Conservation (phyloP, 1,140 invertebrate species). For the Caenorhabditis inopinata region DNA sequence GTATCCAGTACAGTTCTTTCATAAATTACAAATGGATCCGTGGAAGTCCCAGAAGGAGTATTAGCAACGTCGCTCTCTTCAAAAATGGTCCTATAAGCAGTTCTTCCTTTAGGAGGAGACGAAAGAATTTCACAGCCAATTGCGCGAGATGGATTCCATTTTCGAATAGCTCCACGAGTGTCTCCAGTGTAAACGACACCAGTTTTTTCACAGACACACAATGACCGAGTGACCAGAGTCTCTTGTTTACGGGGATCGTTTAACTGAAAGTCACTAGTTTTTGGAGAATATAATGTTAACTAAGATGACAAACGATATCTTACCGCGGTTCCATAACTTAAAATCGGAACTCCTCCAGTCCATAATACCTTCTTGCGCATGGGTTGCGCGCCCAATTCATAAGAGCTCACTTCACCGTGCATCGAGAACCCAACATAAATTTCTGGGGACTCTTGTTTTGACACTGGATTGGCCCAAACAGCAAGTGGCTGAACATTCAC, state of each 20-base stretch:
- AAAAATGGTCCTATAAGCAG: slow-evolving; percentile 24
- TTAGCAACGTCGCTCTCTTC: not conserved
- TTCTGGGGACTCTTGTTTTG: not conserved
- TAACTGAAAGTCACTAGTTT: not conserved
- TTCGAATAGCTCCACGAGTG: slow-evolving; percentile 38
- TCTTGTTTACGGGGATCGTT: slow-evolving; percentile 8
- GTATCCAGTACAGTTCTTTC: slow-evolving; percentile 28
- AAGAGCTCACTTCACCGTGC: slow-evolving; percentile 1
- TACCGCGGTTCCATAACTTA: not conserved
- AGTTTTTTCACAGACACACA: slow-evolving; percentile 29
- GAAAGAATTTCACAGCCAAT: slow-evolving; percentile 23
- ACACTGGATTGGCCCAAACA: slow-evolving; percentile 11
- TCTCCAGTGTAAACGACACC: slow-evolving; percentile 40
- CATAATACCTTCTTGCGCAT: not conserved
- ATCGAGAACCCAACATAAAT: not conserved
- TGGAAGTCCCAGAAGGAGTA: not conserved
- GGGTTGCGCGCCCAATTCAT: not conserved
- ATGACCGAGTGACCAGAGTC: not conserved
- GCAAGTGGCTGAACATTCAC: not conserved
- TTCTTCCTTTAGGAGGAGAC: slow-evolving; percentile 14
- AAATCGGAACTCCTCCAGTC: slow-evolving; percentile 22
- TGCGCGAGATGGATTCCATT: slow-evolving; percentile 33
- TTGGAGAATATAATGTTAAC: too few relatives aligned
- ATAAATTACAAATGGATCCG: slow-evolving; percentile 26
- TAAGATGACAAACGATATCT: too few relatives aligned